These are phyloP conservation scores for Acrossocheilus fasciatus DNA, from an alignment of 2,797 vertebrate species.

Conservation along the genomic window DNA sequence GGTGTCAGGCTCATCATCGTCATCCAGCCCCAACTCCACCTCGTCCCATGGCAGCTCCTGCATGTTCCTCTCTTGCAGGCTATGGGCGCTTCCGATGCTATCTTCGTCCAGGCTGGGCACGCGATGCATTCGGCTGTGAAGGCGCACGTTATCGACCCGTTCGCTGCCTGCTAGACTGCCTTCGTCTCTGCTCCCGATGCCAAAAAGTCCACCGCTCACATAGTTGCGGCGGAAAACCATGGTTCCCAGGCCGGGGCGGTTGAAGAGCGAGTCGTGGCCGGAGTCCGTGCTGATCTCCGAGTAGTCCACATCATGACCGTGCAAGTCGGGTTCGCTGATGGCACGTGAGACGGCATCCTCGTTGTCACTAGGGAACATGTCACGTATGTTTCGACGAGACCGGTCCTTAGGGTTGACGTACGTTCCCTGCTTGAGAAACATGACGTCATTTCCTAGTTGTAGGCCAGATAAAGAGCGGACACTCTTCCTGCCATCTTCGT, in stretches of 20 bases:
- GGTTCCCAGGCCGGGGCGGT: slow-evolving; percentile 93
- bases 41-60: slow-evolving; percentile 96
- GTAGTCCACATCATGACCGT: slow-evolving; percentile 85
- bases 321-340: slow-evolving; percentile 91
- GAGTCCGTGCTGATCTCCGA: slow-evolving; percentile 98
- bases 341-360: slow-evolving; percentile 95
- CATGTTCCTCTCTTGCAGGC: slow-evolving; percentile 89
- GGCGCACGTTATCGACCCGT: slow-evolving; percentile 70
- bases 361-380: slow-evolving; percentile 90
- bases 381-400: slow-evolving; percentile 87
- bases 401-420: slow-evolving; percentile 88
- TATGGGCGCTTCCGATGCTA: slow-evolving; percentile 94
- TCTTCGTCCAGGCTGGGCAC: slow-evolving; percentile 86
- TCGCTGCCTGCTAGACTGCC: slow-evolving; percentile 55
- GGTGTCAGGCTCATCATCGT: slow-evolving; percentile 89
- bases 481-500: slow-evolving; percentile 95
- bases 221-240: slow-evolving; percentile 99
- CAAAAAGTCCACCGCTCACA: slow-evolving; percentile 90
- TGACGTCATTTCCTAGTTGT: slow-evolving; percentile 94
- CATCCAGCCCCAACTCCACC: slow-evolving; percentile 90
- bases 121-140: slow-evolving; percentile 85
- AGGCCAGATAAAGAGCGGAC: slow-evolving; percentile 94
- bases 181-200: slow-evolving; percentile 81
- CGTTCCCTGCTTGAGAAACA: slow-evolving; percentile 96
- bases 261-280: slow-evolving; percentile 95